These are phyloP conservation scores for Caenorhabditis uteleia DNA, from an alignment of 2,888 invertebrate species.

Conservation along the genomic window DNA sequence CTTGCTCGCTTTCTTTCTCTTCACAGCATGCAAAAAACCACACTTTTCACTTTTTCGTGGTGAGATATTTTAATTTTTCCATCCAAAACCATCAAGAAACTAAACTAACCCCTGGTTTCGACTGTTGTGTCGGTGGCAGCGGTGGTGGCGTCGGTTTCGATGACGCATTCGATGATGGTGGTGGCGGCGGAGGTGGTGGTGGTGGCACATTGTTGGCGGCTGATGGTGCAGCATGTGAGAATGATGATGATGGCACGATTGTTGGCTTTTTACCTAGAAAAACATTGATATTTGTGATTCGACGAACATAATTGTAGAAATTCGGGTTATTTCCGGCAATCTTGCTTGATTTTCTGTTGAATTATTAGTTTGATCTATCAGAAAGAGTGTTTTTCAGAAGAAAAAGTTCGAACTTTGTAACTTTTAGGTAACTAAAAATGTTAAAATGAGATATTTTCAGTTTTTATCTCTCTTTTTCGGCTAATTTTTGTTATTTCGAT, in stretches of 20 bases:
- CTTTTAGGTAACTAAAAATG: too few relatives aligned
- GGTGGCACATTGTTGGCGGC: conserved; percentile 20
- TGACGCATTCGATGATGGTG: conserved; percentile 9
- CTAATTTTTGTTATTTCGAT: too few relatives aligned
- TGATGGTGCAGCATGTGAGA: conserved; percentile 10
- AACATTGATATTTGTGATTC: neutral
- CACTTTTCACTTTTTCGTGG: too few relatives aligned
- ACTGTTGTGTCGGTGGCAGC: conserved; percentile 39
- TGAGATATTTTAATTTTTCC: too few relatives aligned
- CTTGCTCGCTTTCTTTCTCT: too few relatives aligned
- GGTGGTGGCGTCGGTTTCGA: conserved; percentile 39
- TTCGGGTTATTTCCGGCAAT: neutral
- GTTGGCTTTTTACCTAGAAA: conserved; percentile 30
- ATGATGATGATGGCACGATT: conserved; percentile 23
- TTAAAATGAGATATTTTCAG: too few relatives aligned
- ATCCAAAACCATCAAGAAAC: neutral
- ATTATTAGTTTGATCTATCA: neutral
- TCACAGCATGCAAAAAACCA: conserved; percentile 1
- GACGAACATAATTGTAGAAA: neutral
- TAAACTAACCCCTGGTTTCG: conserved; percentile 21
- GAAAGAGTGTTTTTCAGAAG: too few relatives aligned
- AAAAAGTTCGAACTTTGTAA: too few relatives aligned
- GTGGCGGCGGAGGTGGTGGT: conserved; percentile 20
- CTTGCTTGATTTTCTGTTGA: neutral
- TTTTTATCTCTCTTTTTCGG: too few relatives aligned